phyloP scores from a whole-genome alignment of 1,140 invertebrate genomes.

The Trachymyrmex septentrionalis region DNA sequence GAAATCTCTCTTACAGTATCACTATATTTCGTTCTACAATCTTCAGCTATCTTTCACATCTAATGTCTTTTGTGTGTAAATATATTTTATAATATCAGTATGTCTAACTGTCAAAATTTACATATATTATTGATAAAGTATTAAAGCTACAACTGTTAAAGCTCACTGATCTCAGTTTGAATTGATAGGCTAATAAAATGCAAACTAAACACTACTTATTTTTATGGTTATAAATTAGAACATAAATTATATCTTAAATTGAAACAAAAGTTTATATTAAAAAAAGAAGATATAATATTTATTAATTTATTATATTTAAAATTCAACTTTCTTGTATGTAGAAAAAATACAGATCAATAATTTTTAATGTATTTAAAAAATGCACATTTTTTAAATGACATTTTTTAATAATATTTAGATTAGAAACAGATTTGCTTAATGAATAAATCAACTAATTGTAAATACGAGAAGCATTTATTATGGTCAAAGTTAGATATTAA shows the following conservation, averaged over 20 bases:
- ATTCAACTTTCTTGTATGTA: not conserved
- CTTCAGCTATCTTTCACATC: conserved; percentile 32
- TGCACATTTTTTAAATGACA: not conserved
- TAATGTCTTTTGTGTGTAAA: not conserved
- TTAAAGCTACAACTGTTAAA: not conserved
- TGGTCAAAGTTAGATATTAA: too few species aligned
- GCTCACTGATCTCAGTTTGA: not conserved
- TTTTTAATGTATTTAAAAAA: not conserved
- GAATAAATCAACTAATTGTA: too few species aligned
- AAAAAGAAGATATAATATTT: not conserved
- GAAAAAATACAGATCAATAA: not conserved
- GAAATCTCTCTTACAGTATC: conserved; percentile 38
- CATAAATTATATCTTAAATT: not conserved
- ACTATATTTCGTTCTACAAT: conserved; percentile 29
- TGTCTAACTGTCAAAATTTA: not conserved
- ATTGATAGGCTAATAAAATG: not conserved
- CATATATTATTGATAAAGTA: not conserved
- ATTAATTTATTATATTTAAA: not conserved
- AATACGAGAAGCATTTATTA: too few species aligned
- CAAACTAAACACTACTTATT: not conserved
- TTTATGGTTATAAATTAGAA: not conserved
- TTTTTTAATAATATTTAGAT: too few species aligned
- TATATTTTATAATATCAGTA: not conserved
- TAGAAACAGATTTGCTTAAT: too few species aligned
- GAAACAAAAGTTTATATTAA: not conserved